Conservation (phyloP, 2,797 vertebrate genomes). For the Typhlichthys eigenmanni region DNA sequence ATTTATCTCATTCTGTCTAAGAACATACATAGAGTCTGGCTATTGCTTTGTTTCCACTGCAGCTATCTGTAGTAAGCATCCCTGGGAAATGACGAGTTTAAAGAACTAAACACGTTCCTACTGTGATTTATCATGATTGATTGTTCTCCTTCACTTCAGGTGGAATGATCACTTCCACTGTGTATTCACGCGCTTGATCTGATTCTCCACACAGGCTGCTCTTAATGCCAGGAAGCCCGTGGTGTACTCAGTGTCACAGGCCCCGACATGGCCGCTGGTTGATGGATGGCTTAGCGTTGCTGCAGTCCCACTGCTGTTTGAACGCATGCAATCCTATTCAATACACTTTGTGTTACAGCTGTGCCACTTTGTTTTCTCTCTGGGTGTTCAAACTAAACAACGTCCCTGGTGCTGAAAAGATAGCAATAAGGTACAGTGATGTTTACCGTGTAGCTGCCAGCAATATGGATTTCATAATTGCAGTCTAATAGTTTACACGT, state of each 20-base stretch:
- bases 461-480: too few species aligned
- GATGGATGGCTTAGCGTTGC: conserved; percentile 23
- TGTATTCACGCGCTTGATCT: conserved; percentile 53
- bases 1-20: conserved; percentile 26
- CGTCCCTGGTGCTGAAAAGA: too few species aligned
- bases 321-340: conserved; percentile 18
- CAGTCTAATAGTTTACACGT: too few species aligned
- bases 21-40: conserved; percentile 21
- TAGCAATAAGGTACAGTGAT: too few species aligned
- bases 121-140: conserved; percentile 47
- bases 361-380: conserved; percentile 9
- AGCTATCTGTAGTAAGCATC: conserved; percentile 22
- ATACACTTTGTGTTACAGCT: conserved; percentile 15
- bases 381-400: conserved; percentile 23
- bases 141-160: conserved; percentile 38
- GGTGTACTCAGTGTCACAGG: conserved; percentile 18
- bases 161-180: conserved; percentile 34
- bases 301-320: conserved; percentile 17
- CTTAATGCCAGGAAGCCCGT: conserved; percentile 41
- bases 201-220: conserved; percentile 41
- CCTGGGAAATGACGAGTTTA: conserved; percentile 29
- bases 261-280: conserved; percentile 1
- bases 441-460: too few species aligned
- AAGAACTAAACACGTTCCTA: conserved; percentile 15
- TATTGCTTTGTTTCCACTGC: conserved; percentile 12